A percentile compares a stretch with the other conserved stretches of the same genome.
Conservation (phyloP, 2,797 vertebrate genomes). For the Cuniculus paca region DNA sequence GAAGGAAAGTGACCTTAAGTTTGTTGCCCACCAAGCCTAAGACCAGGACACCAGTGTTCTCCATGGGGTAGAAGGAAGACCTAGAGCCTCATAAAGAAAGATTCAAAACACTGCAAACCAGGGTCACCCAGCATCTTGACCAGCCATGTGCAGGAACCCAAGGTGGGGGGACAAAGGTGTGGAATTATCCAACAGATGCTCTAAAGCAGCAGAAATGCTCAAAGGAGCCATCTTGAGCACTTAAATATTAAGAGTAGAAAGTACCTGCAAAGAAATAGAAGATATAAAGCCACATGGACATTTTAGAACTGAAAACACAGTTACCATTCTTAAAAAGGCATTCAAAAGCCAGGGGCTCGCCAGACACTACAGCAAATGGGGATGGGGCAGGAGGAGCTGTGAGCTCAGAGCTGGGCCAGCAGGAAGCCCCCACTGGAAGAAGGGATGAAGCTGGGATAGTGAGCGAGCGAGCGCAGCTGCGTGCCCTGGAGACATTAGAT, state of each 20-base stretch:
- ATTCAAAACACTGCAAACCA: background rate
- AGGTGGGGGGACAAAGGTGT: background rate
- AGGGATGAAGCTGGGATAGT: background rate
- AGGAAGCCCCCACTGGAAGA: background rate
- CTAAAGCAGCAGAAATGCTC: background rate
- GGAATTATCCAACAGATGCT: background rate
- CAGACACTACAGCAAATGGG: background rate
- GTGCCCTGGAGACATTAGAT: background rate
- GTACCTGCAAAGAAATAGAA: background rate
- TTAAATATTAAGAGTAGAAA: background rate
- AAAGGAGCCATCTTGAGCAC: background rate
- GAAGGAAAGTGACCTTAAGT: background rate
- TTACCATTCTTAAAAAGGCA: background rate
- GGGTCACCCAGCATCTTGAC: background rate
- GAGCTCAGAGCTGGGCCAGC: background rate
- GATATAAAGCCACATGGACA: rapidly evolving
- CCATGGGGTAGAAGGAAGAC: background rate
- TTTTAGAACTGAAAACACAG: background rate
- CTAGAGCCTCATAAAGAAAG: background rate
- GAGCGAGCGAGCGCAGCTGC: too few species aligned
- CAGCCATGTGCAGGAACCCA: background rate
- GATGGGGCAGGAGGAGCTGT: background rate
- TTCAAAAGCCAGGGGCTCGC: background rate
- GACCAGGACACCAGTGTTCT: background rate
- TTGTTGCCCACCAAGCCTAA: background rate